Evolutionary conservation across 2,113 vertebrate species (phyloP), one percentile per base, ranked within the genome.

Genomic region (Diphyllodes magnificus): DNA sequence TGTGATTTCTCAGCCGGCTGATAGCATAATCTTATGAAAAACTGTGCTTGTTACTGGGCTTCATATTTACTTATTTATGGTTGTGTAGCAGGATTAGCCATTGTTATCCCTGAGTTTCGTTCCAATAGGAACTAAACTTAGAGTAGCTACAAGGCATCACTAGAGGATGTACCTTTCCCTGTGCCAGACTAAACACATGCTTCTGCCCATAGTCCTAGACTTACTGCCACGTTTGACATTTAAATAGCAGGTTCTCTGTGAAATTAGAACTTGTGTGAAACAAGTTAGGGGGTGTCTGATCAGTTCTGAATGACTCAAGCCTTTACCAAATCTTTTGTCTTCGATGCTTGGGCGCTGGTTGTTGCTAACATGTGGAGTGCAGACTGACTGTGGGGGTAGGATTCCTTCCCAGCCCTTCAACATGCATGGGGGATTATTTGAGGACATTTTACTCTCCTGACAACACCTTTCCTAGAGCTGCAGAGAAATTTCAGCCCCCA

Each of bases 261-360:
- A 86, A 89, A n/a, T 65, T 66, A 15, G 37, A 44, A 70, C 6
- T 27, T 65, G 6, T 13, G 16, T 33, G 33, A 86, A 86, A 42
- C 27, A 61, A 65, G 17, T 0, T 82, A 37, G 10, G 40, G 7
- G 7, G 4, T 72, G 50, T 64, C 47, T 28, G 35, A 30, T 16
- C 12, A 60, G 40, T 76, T 50, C 12, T 73, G 63, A 40, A 77
- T 35, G 30, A 28, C 39, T 81, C 15, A 77, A 39, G 31, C 18
- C 25, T 86, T 69, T 45, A 45, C 25, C 0, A 3, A 73, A 84
- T 35, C 23, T 39, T 92, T 78, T 72, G 23, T 23, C 28, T 69
- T 72, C 0, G 2, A 0, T 53, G 31, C 19, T 83, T 68, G 19
- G 8, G 22, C 3, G 1, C n/a, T 33, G 14, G 22, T 25, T 61